Percentiles rank a stretch among this genome's conserved stretches.
phyloP scores from a whole-genome alignment of 2,888 invertebrate species.

The Microdon myrmicae region DNA sequence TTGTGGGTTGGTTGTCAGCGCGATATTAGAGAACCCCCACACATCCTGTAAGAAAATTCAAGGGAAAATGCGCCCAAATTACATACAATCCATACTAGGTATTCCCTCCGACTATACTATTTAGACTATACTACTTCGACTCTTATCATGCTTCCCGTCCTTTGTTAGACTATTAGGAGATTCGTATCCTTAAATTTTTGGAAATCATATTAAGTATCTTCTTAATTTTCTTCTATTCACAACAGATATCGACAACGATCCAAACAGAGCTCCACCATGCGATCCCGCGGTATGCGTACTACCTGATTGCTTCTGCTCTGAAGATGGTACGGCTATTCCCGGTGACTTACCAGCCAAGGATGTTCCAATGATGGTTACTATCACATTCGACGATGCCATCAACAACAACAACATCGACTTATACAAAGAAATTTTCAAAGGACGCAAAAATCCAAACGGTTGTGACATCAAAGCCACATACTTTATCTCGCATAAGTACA shows the following conservation, averaged over 20 bases:
- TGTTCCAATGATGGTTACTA: conserved; percentile 93
- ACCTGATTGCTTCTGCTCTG: conserved; percentile 94
- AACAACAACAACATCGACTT: conserved; percentile 95
- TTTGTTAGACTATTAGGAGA: too few species aligned
- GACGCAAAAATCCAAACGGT: conserved; percentile 91
- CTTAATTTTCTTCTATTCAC: conserved; percentile 53
- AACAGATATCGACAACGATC: conserved; percentile 91
- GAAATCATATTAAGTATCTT: too few species aligned
- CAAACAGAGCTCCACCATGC: conserved; percentile 90
- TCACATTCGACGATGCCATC: conserved; percentile 94
- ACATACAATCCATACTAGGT: too few species aligned
- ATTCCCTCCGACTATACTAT: too few species aligned
- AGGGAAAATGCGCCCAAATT: too few species aligned
- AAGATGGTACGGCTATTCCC: conserved; percentile 88
- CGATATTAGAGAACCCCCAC: too few species aligned
- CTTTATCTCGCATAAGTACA: conserved; percentile 93
- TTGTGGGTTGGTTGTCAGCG: too few species aligned
- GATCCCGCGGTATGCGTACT: conserved; percentile 86
- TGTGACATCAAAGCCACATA: conserved; percentile 93
- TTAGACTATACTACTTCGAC: too few species aligned
- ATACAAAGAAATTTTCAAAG: conserved; percentile 92
- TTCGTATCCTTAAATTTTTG: too few species aligned
- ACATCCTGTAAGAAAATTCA: too few species aligned
- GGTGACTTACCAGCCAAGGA: conserved; percentile 85
- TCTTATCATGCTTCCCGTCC: too few species aligned